Evolutionary conservation across 2,888 invertebrate species (phyloP), one percentile per base, ranked within the genome.

Genomic region (Ectemnius continuus): DNA sequence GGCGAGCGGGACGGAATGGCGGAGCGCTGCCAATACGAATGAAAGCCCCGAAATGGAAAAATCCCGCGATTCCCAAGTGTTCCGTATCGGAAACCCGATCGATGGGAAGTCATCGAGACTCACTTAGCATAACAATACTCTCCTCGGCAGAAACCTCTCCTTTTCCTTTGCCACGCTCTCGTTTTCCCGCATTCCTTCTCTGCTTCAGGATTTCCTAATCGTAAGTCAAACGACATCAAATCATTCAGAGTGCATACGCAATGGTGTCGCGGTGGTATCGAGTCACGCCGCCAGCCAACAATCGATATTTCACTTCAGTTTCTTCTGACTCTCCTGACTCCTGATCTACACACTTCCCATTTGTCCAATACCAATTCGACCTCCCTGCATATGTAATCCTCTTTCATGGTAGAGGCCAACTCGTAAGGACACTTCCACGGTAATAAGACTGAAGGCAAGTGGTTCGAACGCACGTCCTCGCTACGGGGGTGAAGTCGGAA

Each of bases 371-470:
- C 60, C 36, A n/a, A 62, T 5, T 61, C 63, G 36, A 2, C 20
- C 11, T 6, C 14, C 8, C 58, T 70, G 60, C 64, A 70, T 62
- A 63, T 47, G 76, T 75, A 70, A 81, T 70, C 73, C 64, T 60
- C 67, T 67, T 61, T 60, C 64, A 66, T 16, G 67, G 48, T 61
- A 71, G 59, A 75, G 47, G 75, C 69, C 73, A 73, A 76, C 73
- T 80, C 83, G 76, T 81, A 83, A 84, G 84, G 79, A 85, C 80
- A 76, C 79, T 86, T 84, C 79, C 73, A 73, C 70, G 67, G 81
- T 80, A 83, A 86, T 84, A 82, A 81, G 85, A 84, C 83, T 84
- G 78, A 73, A 74, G 71, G 61, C 69, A 76, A 66, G 62, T 68
- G 64, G 68, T 28, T 28, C n/a, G 14, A n/a, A 60, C 14, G 60